Evolutionary conservation across 2,113 vertebrate species (phyloP).

Genomic region (Desmodus rotundus): DNA sequence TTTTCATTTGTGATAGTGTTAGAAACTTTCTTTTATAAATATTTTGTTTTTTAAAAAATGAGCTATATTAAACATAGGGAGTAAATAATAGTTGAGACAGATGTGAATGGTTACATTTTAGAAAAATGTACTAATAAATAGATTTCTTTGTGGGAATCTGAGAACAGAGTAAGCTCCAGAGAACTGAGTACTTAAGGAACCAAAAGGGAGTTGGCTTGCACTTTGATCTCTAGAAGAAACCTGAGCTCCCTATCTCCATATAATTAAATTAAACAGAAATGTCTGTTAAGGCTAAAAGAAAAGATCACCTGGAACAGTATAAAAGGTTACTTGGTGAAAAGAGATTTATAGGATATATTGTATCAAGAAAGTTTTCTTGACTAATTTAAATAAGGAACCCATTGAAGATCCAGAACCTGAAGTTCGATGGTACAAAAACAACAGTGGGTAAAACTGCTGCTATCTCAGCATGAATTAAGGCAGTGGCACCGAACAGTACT

Average conservation of each 20-base stretch:
- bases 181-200: background rate
- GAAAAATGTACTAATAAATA: background rate
- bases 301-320: background rate
- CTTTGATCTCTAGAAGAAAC: background rate
- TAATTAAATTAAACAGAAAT: background rate
- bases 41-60: too few relatives aligned
- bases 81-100: background rate
- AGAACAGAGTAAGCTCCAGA: background rate
- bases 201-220: background rate
- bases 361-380: too few relatives aligned
- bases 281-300: background rate
- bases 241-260: background rate
- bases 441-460: background rate
- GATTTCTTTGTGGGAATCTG: background rate
- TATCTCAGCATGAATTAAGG: background rate
- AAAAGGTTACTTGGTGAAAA: background rate
- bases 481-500: background rate
- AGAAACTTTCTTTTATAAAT: background rate
- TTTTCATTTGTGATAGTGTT: background rate
- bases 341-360: too few relatives aligned
- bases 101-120: background rate
- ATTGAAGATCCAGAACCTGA: background rate
- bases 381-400: background rate
- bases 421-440: background rate
- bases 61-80: too few relatives aligned